Evolutionary conservation across 2,113 vertebrate genomes (phyloP), one percentile per base, ranked within the genome.

Genomic region (Actenoides lindsayi): DNA sequence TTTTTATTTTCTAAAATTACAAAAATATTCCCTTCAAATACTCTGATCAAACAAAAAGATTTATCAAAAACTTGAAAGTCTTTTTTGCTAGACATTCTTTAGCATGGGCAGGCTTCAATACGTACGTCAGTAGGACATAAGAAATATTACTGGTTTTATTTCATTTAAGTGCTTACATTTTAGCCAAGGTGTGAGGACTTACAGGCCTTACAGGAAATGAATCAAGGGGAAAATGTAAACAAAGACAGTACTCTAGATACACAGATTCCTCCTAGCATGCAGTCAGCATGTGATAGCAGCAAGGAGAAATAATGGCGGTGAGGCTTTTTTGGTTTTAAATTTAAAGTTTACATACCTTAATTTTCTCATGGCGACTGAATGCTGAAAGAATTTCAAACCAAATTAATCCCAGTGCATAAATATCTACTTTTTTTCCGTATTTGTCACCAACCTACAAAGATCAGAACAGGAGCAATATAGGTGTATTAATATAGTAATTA

Each of bases 391-490:
- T 97, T 96, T 99, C 98, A 87, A 98, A 99, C 88, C 98, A 98
- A 90, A 99, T 99, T 95, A 99, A 93, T 64, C 99, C 99, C 94
- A 99, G 62, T 57, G 99, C 96, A 94, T 97, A 99, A 93, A 99
- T 98, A 91, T 99, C 99, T 87, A 99, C 99, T 97, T 99, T 98
- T 5, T 70, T 96, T 97, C 97, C 97, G 25, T 99, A 99, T 2
- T 0, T 62, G 20, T 2, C 11, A 8, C 51, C 28, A 2, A 23
- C 74, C 97, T 93, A 62, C 93, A 60, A 96, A 85, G 19, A 50
- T 48, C 9, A 15, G 73, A 98, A 92, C 35, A 92, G 65, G 94
- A 92, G 94, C 3, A 91, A 90, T 25, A 41, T 2, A 88, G n/a
- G 11, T 8, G 10, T 42, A 42, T 42, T 42, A 42, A 42, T 42